Evolutionary conservation across 2,113 vertebrate species (phyloP).

Genomic region (Solenodon paradoxus): DNA sequence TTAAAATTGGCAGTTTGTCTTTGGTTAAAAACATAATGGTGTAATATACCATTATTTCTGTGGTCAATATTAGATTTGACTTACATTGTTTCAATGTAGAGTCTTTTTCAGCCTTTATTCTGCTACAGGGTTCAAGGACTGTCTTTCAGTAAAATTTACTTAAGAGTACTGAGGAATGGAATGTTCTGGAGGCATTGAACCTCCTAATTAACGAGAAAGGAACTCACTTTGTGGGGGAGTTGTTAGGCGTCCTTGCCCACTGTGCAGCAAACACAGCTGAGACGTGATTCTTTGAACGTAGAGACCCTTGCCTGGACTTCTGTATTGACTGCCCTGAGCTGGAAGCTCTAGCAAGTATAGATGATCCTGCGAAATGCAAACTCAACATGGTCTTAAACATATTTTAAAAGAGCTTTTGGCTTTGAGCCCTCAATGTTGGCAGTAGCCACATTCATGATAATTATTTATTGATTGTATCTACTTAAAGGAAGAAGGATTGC

Average conservation of each 20-base stretch:
- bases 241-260: slow-evolving; percentile 3
- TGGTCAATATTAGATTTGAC: slow-evolving; percentile 45
- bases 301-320: neutral
- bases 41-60: slow-evolving; percentile 40
- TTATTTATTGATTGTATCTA: neutral
- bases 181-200: slow-evolving; percentile 54
- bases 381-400: neutral
- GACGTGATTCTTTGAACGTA: neutral
- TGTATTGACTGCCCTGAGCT: neutral
- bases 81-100: slow-evolving; percentile 52
- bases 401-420: neutral
- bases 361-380: neutral
- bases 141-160: slow-evolving; percentile 60
- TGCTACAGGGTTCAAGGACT: slow-evolving; percentile 54
- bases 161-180: slow-evolving; percentile 54
- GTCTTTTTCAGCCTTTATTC: slow-evolving; percentile 51
- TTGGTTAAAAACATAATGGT: slow-evolving; percentile 33
- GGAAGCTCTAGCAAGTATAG: neutral
- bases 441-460: neutral
- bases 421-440: neutral
- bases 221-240: slow-evolving; percentile 35
- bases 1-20: slow-evolving; percentile 33
- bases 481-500: neutral
- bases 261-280: neutral
- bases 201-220: slow-evolving; percentile 62